Conservation (phyloP, 2,888 invertebrate species). For the Apoda limacodes region DNA sequence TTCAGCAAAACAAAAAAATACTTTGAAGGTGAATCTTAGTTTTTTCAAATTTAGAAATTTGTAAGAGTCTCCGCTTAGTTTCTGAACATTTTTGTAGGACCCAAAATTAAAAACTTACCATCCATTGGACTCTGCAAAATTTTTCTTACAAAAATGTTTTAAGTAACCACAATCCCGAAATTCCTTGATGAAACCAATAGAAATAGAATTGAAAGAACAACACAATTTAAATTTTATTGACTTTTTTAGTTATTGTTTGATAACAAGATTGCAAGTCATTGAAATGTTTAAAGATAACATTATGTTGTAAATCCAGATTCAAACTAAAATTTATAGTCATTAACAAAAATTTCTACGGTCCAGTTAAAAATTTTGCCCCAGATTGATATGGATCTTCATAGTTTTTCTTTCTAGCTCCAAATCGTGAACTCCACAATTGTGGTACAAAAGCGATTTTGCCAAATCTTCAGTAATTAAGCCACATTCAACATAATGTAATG, state of each 20-base stretch:
- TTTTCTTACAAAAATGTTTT: slow-evolving; percentile 53
- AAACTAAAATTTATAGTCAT: slow-evolving; percentile 20
- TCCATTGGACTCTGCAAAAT: slow-evolving; percentile 60
- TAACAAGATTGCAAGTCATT: too few relatives aligned
- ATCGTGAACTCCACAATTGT: slow-evolving; percentile 40
- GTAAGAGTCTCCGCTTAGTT: slow-evolving; percentile 41
- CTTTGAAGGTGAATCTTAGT: too few relatives aligned
- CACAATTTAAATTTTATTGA: too few relatives aligned
- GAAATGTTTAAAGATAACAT: neutral
- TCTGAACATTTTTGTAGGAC: slow-evolving; percentile 54
- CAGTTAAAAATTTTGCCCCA: slow-evolving; percentile 46
- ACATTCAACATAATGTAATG: slow-evolving; percentile 40
- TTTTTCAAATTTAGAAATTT: slow-evolving; percentile 8
- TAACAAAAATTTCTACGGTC: slow-evolving; percentile 42
- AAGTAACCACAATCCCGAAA: slow-evolving; percentile 32
- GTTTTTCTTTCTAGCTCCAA: slow-evolving; percentile 39
- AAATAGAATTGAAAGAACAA: too few relatives aligned
- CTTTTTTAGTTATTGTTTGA: too few relatives aligned
- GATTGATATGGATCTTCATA: slow-evolving; percentile 55
- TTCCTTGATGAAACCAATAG: too few relatives aligned
- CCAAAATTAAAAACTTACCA: slow-evolving; percentile 51
- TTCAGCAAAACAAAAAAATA: too few relatives aligned
- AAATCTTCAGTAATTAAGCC: slow-evolving; percentile 58
- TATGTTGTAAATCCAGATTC: slow-evolving; percentile 24
- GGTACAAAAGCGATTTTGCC: slow-evolving; percentile 45